Evolutionary conservation across 2,888 invertebrate species (phyloP), one percentile per base, ranked within the genome.

Genomic region (Meliscaeva auricollis): DNA sequence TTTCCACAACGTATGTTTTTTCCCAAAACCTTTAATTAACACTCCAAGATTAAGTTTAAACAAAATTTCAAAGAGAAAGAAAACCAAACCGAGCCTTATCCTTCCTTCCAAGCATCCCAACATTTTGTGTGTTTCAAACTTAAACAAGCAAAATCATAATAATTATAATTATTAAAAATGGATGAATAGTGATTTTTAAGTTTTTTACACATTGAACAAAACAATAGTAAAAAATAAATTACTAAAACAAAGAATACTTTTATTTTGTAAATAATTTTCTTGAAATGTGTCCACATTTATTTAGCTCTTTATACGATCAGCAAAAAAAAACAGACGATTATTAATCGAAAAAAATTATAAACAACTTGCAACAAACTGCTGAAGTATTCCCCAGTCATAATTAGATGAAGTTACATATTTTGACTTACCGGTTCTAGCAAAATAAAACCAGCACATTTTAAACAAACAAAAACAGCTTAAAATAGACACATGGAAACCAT

Each of bases 71-170:
- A 26, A 13, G 20, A 52, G 30, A 58, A 6, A 38, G 20, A 20
- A n/a, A 8, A 60, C 17, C 54, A 56, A 82, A 82, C 76, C 82
- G 72, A 82, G 77, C 82, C 82, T 82, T 82, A 77, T 54, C 82
- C 81, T 58, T 72, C 77, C 81, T 76, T 76, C 76, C 72, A 66
- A 32, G n/a, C 17, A 70, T 82, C 81, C 77, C 81, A 66, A 17
- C 13, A 44, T 64, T 44, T 44, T 68, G 72, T 77, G 72, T 78
- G 78, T 70, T 72, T 76, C 48, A 76, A 76, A 81, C 50, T 8
- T 69, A 81, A 58, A 50, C 54, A 44, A 64, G 11, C 26, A 26
- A 26, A 26, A 26, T 26, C 11, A 58, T 56, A 52, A 58, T 56
- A 52, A 5, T 8, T 72, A 46, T 32, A 3, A 54, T 54, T 54